A percentile compares a stretch with the other conserved stretches of the same genome.
phyloP scores from a whole-genome alignment of 1,140 invertebrate genomes.

The Hycleus cichorii region DNA sequence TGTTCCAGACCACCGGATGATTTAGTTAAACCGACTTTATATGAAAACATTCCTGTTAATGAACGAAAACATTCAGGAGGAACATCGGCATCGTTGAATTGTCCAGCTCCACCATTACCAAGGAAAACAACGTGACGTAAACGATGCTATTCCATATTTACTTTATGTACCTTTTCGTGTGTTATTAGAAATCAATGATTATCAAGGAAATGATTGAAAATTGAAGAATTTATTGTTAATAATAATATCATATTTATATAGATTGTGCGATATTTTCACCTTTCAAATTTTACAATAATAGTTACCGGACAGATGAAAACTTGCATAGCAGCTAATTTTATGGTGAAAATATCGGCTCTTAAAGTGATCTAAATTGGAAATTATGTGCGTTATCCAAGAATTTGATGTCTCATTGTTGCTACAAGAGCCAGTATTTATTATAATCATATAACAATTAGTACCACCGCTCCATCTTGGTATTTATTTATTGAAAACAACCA shows the following conservation, averaged over 20 bases:
- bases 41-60: conserved; percentile 39
- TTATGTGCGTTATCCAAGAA: conserved; percentile 5
- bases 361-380: no score
- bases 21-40: conserved; percentile 35
- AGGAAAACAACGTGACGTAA: conserved; percentile 29
- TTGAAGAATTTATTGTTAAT: no score
- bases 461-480: background rate
- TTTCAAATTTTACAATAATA: no score
- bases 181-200: background rate
- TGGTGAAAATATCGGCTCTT: no score
- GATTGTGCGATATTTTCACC: no score
- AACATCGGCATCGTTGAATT: conserved; percentile 13
- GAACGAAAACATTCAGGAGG: conserved; percentile 24
- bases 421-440: conserved; percentile 6
- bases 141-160: conserved; percentile 14
- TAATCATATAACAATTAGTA: conserved; percentile 5
- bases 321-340: no score
- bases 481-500: background rate
- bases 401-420: conserved; percentile 7
- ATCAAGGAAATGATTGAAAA: no score
- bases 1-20: conserved; percentile 38
- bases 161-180: conserved; percentile 30
- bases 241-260: no score
- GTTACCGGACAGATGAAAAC: no score
- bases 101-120: conserved; percentile 27